Conservation (phyloP, 1,140 invertebrate genomes). For the Sogatella furcifera region DNA sequence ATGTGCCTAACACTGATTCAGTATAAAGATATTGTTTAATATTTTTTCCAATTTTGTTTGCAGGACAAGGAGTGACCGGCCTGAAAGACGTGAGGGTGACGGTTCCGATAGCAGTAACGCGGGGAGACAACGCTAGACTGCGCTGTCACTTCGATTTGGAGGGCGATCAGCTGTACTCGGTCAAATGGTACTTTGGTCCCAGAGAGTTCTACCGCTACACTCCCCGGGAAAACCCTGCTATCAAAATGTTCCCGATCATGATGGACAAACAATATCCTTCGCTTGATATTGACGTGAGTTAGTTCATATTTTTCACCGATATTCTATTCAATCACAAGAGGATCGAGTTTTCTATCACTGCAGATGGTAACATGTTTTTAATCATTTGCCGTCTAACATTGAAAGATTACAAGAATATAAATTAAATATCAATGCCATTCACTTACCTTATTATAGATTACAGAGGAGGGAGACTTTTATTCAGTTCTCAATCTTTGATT, state of each 20-base stretch:
- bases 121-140: conserved; percentile 45
- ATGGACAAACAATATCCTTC: background rate
- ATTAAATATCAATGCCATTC: no score
- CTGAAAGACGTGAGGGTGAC: conserved; percentile 50
- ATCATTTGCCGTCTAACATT: no score
- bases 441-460: no score
- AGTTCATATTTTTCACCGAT: no score
- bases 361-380: no score
- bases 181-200: conserved; percentile 70
- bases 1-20: no score
- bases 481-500: no score
- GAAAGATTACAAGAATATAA: no score
- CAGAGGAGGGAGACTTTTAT: no score
- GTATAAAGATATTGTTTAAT: no score
- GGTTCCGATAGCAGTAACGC: conserved; percentile 52
- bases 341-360: no score
- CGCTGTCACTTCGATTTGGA: conserved; percentile 55
- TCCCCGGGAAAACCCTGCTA: conserved; percentile 51
- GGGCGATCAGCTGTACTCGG: conserved; percentile 55
- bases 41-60: background rate
- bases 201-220: conserved; percentile 71
- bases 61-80: conserved; percentile 6
- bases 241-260: conserved; percentile 42
- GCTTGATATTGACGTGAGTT: background rate
- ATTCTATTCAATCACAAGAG: no score